Base-by-base conservation (phyloP, 2,797 vertebrate species). In the Darevskia nairensis region DNA sequence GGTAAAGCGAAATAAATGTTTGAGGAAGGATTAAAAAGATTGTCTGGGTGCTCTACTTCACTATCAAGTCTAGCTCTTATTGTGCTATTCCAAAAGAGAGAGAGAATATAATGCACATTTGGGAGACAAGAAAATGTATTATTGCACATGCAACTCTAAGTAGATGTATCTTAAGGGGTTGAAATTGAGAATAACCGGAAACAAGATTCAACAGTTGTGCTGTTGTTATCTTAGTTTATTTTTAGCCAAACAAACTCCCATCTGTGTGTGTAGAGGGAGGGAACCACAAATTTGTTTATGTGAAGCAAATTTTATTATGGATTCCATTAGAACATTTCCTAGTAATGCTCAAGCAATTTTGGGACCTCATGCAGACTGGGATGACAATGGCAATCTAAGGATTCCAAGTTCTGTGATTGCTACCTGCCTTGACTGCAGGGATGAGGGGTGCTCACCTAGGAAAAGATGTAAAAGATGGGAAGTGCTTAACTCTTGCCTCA, bases 21-120 rank as follows among this genome's bases (percentile, higher is more conserved):
- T 90, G 81, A 74, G 71, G 89, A 80, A n/a, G 87, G 93, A 93
- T 89, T 93, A 91, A 80, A 79, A 92, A 91, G 92, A 90, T 87
- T 72, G 66, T 90, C 87, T 77, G 23, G 80, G 91, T 44, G 71
- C 25, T 85, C 89, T 91, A 90, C 94, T 93, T 89, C 89, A 87
- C 77, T 29, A 77, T 89, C 81, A 92, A 93, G 91, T 90, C 90
- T 88, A 90, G 93, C 90, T 64, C 90, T 69, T 89, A 92, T 90
- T 87, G 86, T 90, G 85, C 29, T 81, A 80, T 86, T 85, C 92
- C 85, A 84, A 35, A 83, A 80, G 79, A 46, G 90, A 41, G 82
- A 90, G 84, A 91, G 90, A 90, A 85, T 80, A 64, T 64, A 64
- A 64, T 64, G 61, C 21, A 64, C 21, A 64, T 64, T 10, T 29